Base-by-base conservation (phyloP, 2,797 vertebrate genomes). In the Choloepus didactylus region DNA sequence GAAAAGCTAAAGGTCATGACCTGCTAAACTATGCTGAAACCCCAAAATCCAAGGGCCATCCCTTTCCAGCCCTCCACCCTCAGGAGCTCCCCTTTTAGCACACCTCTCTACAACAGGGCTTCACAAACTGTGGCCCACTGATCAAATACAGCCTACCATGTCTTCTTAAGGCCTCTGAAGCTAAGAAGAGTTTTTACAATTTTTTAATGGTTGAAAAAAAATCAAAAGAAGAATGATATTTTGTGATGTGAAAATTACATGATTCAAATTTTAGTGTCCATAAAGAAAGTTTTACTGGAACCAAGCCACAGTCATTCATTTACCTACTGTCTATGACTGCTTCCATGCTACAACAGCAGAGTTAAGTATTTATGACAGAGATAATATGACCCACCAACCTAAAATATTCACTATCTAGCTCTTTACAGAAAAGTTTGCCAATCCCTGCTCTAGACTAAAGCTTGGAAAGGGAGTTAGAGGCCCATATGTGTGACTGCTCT, bases 181-280 rank as follows among this genome's bases (percentile, higher is more conserved):
- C 82, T 87, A 92, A 93, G 54, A 88, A 51, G 54, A 12, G 21
- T 25, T 82, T 90, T 85, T 25, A 90, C 44, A 86, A 79, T 82
- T 82, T 72, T 93, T 35, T 62, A 87, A 38, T 75, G 44, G 56
- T 72, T 76, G 31, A 38, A 11, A 2, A 46, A 59, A 38, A 60
- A 41, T 77, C 41, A 56, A 90, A 81, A 81, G 41, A 80, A 82
- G 35, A 91, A 72, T 44, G 31, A 27, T 62, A 87, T 19, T 92
- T 93, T 92, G 27, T 81, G 70, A 70, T 31, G 46, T 60, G 60
- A 91, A 91, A 94, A 89, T 89, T 31, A 60, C 9, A 77, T 46
- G 79, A 60, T 82, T 91, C 64, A 87, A 35, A 86, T 46, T 67
- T 44, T 46, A 72, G 11, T 38, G n/a, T 62, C 60, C 31, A n/a